Base-by-base conservation (phyloP, 2,797 vertebrate genomes). In the Ateles fusciceps region DNA sequence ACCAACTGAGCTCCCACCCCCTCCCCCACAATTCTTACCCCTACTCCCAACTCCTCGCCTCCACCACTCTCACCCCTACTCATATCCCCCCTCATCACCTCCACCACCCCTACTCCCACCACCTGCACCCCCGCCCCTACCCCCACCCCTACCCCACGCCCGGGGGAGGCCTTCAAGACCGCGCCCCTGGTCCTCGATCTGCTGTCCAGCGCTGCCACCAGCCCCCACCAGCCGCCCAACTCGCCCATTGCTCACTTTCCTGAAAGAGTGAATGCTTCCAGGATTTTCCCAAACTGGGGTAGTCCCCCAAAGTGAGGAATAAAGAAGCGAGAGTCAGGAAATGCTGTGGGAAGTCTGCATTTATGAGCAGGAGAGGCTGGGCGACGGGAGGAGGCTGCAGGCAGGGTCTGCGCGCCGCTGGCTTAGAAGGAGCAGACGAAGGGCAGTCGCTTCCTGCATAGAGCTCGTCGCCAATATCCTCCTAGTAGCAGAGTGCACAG, bases 361-460 rank as follows among this genome's bases (percentile, higher is more conserved):
- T 97, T 97, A 91, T 95, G n/a, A 39, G 13, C 42, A 46, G 36
- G 21, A 46, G 42, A 21, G 44, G 22, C 19, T 5, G 24, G 9
- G 42, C 14, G 28, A 8, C 1, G 0, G 28, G 79, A 4, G 61
- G 30, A 33, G 14, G 61, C 61, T 64, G 30, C 57, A 4, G 78
- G 36, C 14, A 36, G 28, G 36, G 4, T 39, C 61, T 33, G 46
- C 0, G 0, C 0, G 4, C 44, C n/a, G 1, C 36, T 1, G n/a
- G 14, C 11, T 92, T 80, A 97, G 79, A 0, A 71, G 52, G 59
- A 80, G 75, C 97, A 97, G 90, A 97, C 0, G 46, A 97, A 97
- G 42, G 97, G 95, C 81, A 95, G 44, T 1, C 0, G 4, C 0
- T 0, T 14, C 0, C 0, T 0, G 39, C 97, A 97, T 0, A 0